Conservation (phyloP, 2,797 vertebrate species). For the Diglossa cyanea region DNA sequence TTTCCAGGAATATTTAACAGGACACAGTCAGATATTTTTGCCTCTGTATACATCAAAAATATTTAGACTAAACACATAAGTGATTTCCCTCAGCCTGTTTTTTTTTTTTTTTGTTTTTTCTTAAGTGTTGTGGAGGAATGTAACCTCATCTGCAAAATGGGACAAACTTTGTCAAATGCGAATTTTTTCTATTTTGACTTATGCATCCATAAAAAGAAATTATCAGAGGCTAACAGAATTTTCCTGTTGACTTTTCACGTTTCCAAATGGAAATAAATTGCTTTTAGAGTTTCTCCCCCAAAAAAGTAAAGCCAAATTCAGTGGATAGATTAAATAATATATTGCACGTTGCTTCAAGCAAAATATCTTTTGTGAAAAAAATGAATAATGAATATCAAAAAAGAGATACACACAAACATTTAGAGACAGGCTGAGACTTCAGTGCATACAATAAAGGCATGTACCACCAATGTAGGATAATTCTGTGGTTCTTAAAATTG, state of each 20-base stretch:
- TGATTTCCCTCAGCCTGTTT: neutral
- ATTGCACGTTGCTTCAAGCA: neutral
- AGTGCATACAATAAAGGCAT: neutral
- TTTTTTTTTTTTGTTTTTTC: neutral
- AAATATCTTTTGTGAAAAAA: neutral
- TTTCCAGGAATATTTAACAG: neutral
- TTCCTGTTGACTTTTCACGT: neutral
- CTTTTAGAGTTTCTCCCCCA: neutral
- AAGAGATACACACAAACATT: neutral
- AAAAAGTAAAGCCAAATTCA: neutral
- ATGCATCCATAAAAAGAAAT: neutral
- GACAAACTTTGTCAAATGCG: neutral
- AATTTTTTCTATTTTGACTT: neutral
- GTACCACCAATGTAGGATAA: neutral
- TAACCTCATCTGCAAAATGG: neutral
- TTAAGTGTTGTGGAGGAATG: neutral
- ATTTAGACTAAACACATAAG: neutral
- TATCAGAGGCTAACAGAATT: neutral
- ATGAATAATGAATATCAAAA: neutral
- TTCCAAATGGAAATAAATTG: neutral
- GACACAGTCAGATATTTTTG: neutral
- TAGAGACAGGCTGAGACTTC: neutral
- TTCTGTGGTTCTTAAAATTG: slow-evolving; percentile 18
- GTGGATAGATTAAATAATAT: neutral
- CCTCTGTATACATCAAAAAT: neutral